Evolutionary conservation across 2,797 vertebrate species (phyloP).

Genomic region (Coregonus suidteri): DNA sequence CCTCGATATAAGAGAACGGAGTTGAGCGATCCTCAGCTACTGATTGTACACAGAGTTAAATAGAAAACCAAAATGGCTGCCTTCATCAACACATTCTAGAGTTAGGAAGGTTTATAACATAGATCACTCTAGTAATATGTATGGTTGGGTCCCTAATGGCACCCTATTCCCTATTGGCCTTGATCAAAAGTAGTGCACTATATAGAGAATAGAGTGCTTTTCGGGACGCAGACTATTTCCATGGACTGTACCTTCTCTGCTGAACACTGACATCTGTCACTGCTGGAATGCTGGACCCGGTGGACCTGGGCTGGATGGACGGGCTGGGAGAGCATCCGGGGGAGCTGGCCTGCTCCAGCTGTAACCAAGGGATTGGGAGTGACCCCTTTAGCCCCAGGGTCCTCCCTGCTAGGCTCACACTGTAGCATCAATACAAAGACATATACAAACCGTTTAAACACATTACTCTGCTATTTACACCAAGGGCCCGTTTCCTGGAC

Average conservation of each 20-base stretch:
- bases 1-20: too few relatives aligned
- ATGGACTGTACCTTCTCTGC: conserved; percentile 83
- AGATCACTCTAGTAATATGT: too few relatives aligned
- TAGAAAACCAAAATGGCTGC: too few relatives aligned
- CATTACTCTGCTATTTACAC: background rate
- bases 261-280: conserved; percentile 85
- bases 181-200: too few relatives aligned
- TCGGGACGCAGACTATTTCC: background rate
- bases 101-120: too few relatives aligned
- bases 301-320: conserved; percentile 57
- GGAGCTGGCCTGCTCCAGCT: conserved; percentile 52
- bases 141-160: too few relatives aligned
- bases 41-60: too few relatives aligned
- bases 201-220: too few relatives aligned
- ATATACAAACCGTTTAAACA: background rate
- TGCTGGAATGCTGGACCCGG: conserved; percentile 36
- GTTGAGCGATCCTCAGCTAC: too few relatives aligned
- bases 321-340: conserved; percentile 76
- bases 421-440: conserved; percentile 70
- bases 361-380: conserved; percentile 71
- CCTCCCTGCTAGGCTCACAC: conserved; percentile 78
- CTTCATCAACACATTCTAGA: too few relatives aligned
- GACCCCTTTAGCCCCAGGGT: conserved; percentile 38
- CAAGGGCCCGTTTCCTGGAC: background rate
- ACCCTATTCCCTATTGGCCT: too few relatives aligned